phyloP scores from a whole-genome alignment of 2,888 invertebrate genomes.

The Caenorhabditis angaria region DNA sequence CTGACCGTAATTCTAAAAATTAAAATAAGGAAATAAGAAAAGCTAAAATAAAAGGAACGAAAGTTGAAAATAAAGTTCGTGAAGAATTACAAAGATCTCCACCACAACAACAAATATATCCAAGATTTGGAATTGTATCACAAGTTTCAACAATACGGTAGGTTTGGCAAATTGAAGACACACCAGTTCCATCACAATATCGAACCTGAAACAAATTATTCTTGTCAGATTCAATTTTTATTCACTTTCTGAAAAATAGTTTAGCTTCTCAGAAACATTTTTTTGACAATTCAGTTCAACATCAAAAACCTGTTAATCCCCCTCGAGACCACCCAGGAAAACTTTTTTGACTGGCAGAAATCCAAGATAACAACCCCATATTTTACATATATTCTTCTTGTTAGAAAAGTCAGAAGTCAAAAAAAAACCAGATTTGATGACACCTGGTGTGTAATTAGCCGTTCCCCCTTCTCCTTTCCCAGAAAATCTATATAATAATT shows the following conservation, averaged over 20 bases:
- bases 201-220: constrained; percentile 59
- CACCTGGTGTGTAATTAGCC: constrained; percentile 13
- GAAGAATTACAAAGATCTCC: constrained; percentile 52
- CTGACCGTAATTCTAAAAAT: neutral
- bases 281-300: constrained; percentile 12
- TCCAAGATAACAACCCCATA: constrained; percentile 15
- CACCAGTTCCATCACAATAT: constrained; percentile 69
- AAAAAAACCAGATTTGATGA: neutral
- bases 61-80: neutral
- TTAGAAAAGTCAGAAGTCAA: constrained; percentile 5
- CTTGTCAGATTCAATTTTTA: neutral
- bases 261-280: too few relatives aligned
- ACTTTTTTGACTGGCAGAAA: constrained; percentile 7
- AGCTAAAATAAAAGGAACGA: neutral
- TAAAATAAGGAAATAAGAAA: neutral
- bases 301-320: neutral
- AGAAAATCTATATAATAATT: neutral
- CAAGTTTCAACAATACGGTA: constrained; percentile 67
- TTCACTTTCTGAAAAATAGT: too few relatives aligned
- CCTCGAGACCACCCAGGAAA: neutral
- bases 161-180: constrained; percentile 69
- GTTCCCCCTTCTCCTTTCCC: neutral
- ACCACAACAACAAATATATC: constrained; percentile 68
- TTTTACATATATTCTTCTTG: too few relatives aligned
- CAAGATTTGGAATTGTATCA: constrained; percentile 66